Evolutionary conservation across 2,113 vertebrate genomes (phyloP).

Genomic region (Perca fluviatilis): DNA sequence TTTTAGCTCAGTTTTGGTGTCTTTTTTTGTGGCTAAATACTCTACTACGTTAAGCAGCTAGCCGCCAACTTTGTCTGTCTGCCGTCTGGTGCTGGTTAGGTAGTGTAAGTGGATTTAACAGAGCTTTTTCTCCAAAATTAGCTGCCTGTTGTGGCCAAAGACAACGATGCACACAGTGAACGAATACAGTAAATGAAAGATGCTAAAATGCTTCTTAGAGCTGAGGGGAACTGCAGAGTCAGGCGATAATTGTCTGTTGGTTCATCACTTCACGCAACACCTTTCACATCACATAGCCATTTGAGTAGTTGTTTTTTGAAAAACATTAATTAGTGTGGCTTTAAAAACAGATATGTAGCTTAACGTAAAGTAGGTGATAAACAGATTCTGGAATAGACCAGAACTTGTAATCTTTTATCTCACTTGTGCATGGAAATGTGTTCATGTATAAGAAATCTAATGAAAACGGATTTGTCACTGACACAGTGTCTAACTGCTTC

Average conservation of each 20-base stretch:
- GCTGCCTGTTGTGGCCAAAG: not conserved
- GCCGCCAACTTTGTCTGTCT: too few relatives aligned
- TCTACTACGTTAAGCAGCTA: too few relatives aligned
- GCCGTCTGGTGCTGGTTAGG: too few relatives aligned
- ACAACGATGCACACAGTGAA: not conserved
- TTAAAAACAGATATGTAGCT: not conserved
- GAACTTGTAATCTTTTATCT: not conserved
- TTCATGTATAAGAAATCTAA: not conserved
- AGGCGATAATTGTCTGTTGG: not conserved
- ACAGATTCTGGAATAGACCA: not conserved
- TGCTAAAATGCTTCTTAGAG: not conserved
- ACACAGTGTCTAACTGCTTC: constrained; percentile 22
- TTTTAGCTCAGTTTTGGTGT: not conserved
- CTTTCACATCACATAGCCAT: not conserved
- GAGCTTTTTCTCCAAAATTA: too few relatives aligned
- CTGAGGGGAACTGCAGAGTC: not conserved
- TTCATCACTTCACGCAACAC: too few relatives aligned
- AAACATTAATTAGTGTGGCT: not conserved
- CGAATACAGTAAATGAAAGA: not conserved
- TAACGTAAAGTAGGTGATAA: not conserved
- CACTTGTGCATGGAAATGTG: not conserved
- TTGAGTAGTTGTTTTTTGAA: not conserved
- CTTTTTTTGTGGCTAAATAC: not conserved
- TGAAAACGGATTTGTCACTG: constrained; percentile 1
- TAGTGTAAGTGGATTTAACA: too few relatives aligned